Evolutionary conservation across 2,888 invertebrate genomes (phyloP).

Genomic region (Melanotus villosus): DNA sequence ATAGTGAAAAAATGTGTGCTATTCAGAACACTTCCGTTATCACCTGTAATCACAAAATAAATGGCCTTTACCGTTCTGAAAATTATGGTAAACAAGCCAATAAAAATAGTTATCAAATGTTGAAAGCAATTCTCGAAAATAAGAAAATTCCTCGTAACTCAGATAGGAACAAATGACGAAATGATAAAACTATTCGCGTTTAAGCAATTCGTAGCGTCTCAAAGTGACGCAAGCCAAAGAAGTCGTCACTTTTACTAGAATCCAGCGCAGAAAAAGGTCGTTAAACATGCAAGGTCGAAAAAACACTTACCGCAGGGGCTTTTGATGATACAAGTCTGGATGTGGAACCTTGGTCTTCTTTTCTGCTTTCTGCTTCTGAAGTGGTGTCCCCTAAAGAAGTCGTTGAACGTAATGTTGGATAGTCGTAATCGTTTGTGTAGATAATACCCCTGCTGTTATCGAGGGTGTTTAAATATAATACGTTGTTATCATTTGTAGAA

Average conservation of each 20-base stretch:
- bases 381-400: constrained; percentile 57
- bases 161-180: neutral
- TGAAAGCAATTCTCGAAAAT: constrained; percentile 11
- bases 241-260: constrained; percentile 10
- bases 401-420: constrained; percentile 59
- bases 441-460: constrained; percentile 19
- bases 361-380: constrained; percentile 54
- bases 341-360: constrained; percentile 63
- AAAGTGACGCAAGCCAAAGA: neutral
- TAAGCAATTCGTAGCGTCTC: neutral
- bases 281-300: constrained; percentile 17
- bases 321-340: constrained; percentile 62
- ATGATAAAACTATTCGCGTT: constrained; percentile 6
- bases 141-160: constrained; percentile 18
- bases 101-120: constrained; percentile 6
- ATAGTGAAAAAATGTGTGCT: too few species aligned
- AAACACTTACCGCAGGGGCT: constrained; percentile 62
- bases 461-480: constrained; percentile 15
- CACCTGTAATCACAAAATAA: neutral
- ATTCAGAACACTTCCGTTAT: constrained; percentile 5
- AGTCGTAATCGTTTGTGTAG: constrained; percentile 57
- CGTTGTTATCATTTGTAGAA: constrained; percentile 21
- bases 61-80: neutral
- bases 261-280: constrained; percentile 5
- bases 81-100: constrained; percentile 1